phyloP scores from a whole-genome alignment of 2,797 vertebrate species.

The Acanthiza pusilla region DNA sequence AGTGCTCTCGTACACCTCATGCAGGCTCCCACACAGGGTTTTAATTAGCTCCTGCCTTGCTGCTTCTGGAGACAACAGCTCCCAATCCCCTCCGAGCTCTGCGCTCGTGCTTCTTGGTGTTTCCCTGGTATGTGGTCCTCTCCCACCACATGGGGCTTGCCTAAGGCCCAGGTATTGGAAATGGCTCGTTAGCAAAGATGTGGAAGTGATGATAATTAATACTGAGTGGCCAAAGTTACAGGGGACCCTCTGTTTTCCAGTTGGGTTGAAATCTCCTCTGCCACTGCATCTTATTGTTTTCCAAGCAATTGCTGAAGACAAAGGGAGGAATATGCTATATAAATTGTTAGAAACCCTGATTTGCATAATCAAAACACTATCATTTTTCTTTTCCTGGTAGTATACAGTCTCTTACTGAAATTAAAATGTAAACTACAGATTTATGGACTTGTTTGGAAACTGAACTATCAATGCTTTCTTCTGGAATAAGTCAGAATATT shows the following conservation, averaged over 20 bases:
- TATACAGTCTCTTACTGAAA: background rate
- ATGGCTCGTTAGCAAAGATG: background rate
- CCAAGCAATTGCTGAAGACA: background rate
- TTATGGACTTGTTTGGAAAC: background rate
- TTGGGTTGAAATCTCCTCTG: background rate
- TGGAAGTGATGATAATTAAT: background rate
- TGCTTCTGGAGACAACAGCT: slow-evolving; percentile 19
- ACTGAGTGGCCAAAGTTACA: background rate
- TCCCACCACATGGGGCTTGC: fast-evolving
- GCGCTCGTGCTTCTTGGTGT: background rate
- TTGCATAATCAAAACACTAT: background rate
- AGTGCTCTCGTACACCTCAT: slow-evolving; percentile 38
- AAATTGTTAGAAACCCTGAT: background rate
- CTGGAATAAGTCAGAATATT: background rate
- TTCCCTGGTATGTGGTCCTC: background rate
- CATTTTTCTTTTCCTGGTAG: background rate
- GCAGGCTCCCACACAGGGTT: slow-evolving; percentile 48
- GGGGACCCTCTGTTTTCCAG: background rate
- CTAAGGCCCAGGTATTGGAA: background rate
- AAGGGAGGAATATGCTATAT: background rate
- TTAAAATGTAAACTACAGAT: background rate
- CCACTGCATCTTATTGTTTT: background rate
- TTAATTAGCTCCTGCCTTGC: slow-evolving; percentile 57
- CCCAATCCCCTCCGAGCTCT: background rate
- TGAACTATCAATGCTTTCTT: background rate